Evolutionary conservation across 2,888 invertebrate species (phyloP).

Genomic region (Poecilobothrus nobilitatus): DNA sequence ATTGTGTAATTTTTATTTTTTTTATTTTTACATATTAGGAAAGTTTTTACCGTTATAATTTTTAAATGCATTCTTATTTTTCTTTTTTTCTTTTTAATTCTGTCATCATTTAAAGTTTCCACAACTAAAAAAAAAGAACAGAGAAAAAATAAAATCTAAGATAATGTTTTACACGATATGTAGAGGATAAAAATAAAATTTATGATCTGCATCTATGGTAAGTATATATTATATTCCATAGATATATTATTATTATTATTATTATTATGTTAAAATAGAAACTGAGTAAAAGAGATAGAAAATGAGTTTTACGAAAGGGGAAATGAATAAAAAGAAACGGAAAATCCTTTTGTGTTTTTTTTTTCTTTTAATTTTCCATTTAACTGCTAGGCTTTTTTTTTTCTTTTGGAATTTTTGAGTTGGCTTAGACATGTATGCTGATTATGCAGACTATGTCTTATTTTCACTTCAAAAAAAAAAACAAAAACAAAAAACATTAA

Average conservation of each 20-base stretch:
- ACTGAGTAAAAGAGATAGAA: too few species aligned
- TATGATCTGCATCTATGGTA: neutral
- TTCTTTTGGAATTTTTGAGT: too few species aligned
- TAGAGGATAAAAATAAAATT: neutral
- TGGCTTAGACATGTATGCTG: neutral
- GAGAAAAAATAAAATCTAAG: neutral
- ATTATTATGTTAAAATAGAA: too few species aligned
- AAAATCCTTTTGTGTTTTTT: neutral
- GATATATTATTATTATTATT: too few species aligned
- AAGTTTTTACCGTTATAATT: neutral
- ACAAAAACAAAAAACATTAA: too few species aligned
- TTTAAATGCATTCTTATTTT: neutral
- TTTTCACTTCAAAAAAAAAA: neutral
- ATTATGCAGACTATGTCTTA: slow-evolving; percentile 1
- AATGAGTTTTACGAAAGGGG: too few species aligned
- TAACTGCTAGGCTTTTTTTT: neutral
- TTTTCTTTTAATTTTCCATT: neutral
- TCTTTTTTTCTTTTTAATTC: neutral
- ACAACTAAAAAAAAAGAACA: neutral
- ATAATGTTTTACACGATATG: neutral
- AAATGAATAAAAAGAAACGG: too few species aligned
- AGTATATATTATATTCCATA: too few species aligned
- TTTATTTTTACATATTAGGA: neutral
- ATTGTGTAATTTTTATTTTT: too few species aligned
- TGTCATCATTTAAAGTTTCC: neutral